These are phyloP conservation scores for Tamias sibiricus DNA, from an alignment of 2,113 vertebrate genomes.

Conservation along the genomic window DNA sequence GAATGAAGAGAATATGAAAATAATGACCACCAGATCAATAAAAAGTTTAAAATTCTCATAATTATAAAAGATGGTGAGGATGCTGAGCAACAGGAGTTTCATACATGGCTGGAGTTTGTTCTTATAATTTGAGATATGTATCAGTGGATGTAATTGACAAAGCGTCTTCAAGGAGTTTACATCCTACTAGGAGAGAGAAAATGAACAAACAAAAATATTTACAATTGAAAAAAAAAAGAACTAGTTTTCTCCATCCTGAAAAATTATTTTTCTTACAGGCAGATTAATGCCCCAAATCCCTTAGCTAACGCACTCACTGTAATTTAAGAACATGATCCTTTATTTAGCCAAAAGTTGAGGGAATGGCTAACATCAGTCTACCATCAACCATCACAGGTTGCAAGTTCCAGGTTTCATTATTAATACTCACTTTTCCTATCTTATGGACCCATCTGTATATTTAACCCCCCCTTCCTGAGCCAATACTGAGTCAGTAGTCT, in stretches of 20 bases:
- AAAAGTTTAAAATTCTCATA: not conserved
- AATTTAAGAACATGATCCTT: not conserved
- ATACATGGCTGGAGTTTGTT: fast-evolving
- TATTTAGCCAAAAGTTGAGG: not conserved
- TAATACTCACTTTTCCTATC: not conserved
- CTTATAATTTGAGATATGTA: not conserved
- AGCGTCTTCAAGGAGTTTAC: not conserved
- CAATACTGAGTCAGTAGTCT: not conserved
- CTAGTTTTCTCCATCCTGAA: not conserved
- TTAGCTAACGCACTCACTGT: not conserved
- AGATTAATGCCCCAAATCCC: not conserved
- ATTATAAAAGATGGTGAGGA: not conserved
- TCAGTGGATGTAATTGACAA: not conserved
- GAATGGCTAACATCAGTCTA: not conserved
- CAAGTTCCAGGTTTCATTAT: not conserved
- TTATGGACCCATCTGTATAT: not conserved
- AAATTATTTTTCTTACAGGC: not conserved
- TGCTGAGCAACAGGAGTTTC: fast-evolving
- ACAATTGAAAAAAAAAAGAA: not conserved
- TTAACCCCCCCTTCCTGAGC: not conserved
- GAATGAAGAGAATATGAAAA: not conserved
- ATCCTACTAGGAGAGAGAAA: not conserved
- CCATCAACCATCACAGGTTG: not conserved
- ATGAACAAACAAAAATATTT: not conserved
- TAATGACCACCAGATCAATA: too few species aligned